Evolutionary conservation across 1,140 invertebrate species (phyloP).

Genomic region (Drosophila ohnishii): DNA sequence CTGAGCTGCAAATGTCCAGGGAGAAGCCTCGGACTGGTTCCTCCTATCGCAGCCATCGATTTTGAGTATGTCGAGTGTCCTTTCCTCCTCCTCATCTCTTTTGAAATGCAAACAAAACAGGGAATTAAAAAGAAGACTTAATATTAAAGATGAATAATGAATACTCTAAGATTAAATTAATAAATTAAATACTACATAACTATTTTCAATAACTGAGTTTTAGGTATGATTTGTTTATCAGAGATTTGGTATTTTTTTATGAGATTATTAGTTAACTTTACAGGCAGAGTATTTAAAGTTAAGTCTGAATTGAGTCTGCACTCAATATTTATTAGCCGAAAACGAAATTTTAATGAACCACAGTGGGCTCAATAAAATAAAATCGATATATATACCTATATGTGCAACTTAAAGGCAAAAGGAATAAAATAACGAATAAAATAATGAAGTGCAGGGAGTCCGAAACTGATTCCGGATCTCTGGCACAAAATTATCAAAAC

Average conservation of each 20-base stretch:
- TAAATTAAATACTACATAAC: too few species aligned
- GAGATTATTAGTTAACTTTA: background rate
- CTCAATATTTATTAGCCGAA: conserved; percentile 74
- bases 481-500: conserved; percentile 61
- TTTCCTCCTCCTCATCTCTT: conserved; percentile 18
- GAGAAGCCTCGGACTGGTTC: conserved; percentile 55
- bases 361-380: conserved; percentile 62
- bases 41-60: conserved; percentile 72
- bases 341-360: conserved; percentile 78
- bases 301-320: background rate
- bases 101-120: conserved; percentile 12
- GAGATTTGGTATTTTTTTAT: background rate
- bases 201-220: background rate
- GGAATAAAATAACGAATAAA: conserved; percentile 48
- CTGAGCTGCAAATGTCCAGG: conserved; percentile 39
- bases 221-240: background rate
- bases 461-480: background rate
- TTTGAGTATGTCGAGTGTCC: conserved; percentile 76
- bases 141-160: background rate
- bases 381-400: conserved; percentile 55
- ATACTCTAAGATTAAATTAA: conserved; percentile 13
- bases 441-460: conserved; percentile 56
- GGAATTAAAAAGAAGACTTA: conserved; percentile 11
- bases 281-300: conserved; percentile 1
- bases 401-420: conserved; percentile 29